Percentiles rank a stretch among this genome's conserved stretches.
These are phyloP conservation scores for Pseudochirops cupreus DNA, from an alignment of 2,797 vertebrate species.

Conservation along the genomic window DNA sequence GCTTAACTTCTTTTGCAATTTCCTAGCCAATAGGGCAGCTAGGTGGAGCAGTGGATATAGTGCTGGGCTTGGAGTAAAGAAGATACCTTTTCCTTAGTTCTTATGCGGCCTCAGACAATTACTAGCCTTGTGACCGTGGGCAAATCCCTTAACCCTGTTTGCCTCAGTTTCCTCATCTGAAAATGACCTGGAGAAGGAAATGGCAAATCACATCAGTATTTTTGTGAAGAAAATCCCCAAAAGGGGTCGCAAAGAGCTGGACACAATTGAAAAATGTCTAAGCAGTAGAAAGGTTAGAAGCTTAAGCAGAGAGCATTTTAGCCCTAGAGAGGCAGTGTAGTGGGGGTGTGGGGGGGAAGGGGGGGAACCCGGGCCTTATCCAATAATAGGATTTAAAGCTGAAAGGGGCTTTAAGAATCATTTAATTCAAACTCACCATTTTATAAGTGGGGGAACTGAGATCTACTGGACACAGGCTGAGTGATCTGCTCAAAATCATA, in stretches of 20 bases:
- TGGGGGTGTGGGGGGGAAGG: not conserved
- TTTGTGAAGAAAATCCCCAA: not conserved
- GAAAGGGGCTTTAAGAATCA: not conserved
- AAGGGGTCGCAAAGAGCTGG: not conserved
- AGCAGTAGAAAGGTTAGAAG: not conserved
- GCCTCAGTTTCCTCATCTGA: not conserved
- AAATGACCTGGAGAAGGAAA: not conserved
- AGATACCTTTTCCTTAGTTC: not conserved
- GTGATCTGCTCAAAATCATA: not conserved
- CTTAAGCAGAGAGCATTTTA: not conserved
- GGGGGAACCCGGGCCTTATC: not conserved
- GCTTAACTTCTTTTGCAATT: too few species aligned
- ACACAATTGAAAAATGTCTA: not conserved
- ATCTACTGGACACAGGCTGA: not conserved
- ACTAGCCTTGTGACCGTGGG: not conserved
- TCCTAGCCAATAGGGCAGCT: not conserved
- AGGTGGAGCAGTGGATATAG: not conserved
- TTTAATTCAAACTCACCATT: not conserved
- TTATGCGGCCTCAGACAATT: not conserved
- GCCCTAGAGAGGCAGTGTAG: not conserved
- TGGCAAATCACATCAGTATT: not conserved
- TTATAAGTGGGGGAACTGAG: not conserved
- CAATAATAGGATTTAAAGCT: not conserved
- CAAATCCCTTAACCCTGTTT: not conserved
- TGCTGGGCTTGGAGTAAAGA: not conserved